A percentile compares a stretch with the other conserved stretches of the same genome.
These are phyloP conservation scores for Eulemur albifrons DNA, from an alignment of 2,797 vertebrate species.

Conservation along the genomic window DNA sequence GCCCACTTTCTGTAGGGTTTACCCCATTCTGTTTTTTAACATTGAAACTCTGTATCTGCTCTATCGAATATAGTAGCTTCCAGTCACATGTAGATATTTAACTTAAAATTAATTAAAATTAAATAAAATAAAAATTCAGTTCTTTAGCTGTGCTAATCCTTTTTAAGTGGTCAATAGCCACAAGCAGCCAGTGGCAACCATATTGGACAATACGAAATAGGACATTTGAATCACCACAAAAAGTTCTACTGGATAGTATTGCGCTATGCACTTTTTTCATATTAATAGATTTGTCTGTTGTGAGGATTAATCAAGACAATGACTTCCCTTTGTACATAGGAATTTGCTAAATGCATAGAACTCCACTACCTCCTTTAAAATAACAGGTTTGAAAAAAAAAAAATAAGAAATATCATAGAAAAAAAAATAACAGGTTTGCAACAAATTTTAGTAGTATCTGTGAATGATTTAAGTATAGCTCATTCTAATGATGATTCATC, in stretches of 20 bases:
- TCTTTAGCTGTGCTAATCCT: neutral
- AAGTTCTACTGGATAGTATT: neutral
- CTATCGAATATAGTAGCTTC: neutral
- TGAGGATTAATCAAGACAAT: neutral
- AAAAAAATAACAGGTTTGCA: neutral
- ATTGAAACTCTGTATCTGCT: neutral
- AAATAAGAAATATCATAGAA: too few relatives aligned
- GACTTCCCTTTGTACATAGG: neutral
- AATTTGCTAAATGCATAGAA: neutral
- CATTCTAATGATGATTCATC: neutral
- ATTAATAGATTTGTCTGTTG: neutral
- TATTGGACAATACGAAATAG: neutral
- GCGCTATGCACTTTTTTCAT: neutral
- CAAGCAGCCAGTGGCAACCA: neutral
- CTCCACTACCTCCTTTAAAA: neutral
- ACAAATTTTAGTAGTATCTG: neutral
- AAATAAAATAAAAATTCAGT: neutral
- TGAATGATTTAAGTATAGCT: neutral
- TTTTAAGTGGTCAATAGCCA: neutral
- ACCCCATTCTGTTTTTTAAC: neutral
- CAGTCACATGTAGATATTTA: neutral
- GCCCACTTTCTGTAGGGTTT: neutral
- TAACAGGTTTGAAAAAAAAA: neutral
- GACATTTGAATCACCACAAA: neutral
- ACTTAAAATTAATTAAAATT: constrained; percentile 13